Conservation (phyloP, 2,113 vertebrate species). For the Acrocephalus kingi region DNA sequence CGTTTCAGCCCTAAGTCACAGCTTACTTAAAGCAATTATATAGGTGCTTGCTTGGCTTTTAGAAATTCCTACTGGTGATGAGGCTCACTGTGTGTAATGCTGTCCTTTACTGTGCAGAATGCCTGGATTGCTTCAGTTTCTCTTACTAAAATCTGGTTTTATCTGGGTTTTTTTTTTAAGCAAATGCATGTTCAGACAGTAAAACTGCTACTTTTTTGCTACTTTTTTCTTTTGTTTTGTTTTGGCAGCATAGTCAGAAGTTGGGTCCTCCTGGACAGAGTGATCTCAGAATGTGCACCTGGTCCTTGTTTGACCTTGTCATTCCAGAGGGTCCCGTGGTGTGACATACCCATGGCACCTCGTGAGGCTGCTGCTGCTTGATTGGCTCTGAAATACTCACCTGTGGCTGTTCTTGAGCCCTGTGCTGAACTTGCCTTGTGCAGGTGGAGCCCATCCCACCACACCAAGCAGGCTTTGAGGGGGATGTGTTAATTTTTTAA, state of each 20-base stretch:
- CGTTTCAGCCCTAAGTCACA: conserved; percentile 7
- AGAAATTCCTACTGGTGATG: background rate
- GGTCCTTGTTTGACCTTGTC: background rate
- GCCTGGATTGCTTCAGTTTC: background rate
- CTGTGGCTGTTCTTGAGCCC: background rate
- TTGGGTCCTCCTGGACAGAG: background rate
- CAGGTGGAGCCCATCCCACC: background rate
- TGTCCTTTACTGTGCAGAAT: background rate
- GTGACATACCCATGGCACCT: accelerated
- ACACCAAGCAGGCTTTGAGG: background rate
- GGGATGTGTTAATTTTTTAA: background rate
- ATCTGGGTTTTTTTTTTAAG: background rate
- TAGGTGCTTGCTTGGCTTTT: background rate
- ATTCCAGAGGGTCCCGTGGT: background rate
- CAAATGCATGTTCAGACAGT: background rate
- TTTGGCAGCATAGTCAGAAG: background rate
- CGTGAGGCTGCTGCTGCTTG: background rate
- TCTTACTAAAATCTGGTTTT: background rate
- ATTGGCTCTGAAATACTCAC: background rate
- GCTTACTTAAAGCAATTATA: conserved; percentile 39
- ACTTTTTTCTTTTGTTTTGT: background rate
- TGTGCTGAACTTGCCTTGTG: background rate
- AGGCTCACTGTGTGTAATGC: background rate
- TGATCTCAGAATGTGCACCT: background rate
- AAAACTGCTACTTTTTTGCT: background rate